Conservation (phyloP, 1,140 invertebrate species). For the Centruroides sculpturatus region DNA sequence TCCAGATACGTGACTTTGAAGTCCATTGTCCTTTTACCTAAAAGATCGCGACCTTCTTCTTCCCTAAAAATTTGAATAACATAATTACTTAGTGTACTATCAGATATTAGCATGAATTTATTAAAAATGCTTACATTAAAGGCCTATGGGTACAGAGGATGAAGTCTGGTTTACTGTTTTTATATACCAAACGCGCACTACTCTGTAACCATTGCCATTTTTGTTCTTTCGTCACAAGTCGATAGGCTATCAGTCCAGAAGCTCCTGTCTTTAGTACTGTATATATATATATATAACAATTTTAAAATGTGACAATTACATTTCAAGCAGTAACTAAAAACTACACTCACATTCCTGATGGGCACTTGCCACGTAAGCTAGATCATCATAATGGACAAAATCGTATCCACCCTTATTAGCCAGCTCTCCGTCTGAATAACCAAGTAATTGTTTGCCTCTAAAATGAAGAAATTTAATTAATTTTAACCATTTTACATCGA, state of each 20-base stretch:
- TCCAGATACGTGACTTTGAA: constrained; percentile 96
- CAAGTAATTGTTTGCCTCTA: constrained; percentile 86
- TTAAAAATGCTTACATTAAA: constrained; percentile 60
- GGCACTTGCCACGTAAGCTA: constrained; percentile 93
- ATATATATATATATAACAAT: constrained; percentile 17
- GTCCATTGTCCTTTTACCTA: constrained; percentile 94
- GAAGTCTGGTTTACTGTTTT: constrained; percentile 98
- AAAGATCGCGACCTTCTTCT: constrained; percentile 89
- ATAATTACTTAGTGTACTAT: too few relatives aligned
- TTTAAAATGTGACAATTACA: background rate
- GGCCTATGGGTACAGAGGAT: constrained; percentile 95
- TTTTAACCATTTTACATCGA: background rate
- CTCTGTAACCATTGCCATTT: constrained; percentile 98
- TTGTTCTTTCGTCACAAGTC: constrained; percentile 82
- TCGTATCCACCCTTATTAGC: constrained; percentile 89
- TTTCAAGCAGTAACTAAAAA: background rate
- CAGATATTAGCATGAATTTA: background rate
- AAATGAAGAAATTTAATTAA: constrained; percentile 16
- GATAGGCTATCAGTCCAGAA: constrained; percentile 94
- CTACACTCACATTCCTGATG: constrained; percentile 89
- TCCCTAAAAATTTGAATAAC: constrained; percentile 49
- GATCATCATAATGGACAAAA: constrained; percentile 90
- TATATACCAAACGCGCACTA: constrained; percentile 90
- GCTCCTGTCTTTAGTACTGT: constrained; percentile 95
- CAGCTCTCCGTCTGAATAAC: constrained; percentile 81